phyloP scores from a whole-genome alignment of 1,140 invertebrate genomes.

The Drosophila rufa region DNA sequence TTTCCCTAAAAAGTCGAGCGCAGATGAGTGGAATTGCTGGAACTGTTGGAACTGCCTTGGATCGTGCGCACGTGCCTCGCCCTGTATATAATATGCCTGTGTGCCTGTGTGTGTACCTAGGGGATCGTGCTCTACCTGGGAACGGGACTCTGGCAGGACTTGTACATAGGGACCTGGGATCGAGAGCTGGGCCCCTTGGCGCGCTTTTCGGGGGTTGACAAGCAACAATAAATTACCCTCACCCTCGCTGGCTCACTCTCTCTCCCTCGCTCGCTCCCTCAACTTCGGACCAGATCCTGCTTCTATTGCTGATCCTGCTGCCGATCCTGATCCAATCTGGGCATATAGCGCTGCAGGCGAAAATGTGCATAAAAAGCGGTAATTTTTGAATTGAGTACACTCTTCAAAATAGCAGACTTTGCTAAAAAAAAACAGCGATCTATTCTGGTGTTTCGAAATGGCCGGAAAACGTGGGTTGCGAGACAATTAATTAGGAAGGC shows the following conservation, averaged over 20 bases:
- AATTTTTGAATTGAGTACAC: slow-evolving; percentile 7
- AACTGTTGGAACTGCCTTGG: slow-evolving; percentile 10
- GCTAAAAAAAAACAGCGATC: no score
- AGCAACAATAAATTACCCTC: slow-evolving; percentile 45
- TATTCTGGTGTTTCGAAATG: no score
- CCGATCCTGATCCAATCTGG: slow-evolving; percentile 37
- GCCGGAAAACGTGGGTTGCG: no score
- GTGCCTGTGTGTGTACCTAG: neutral
- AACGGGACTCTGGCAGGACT: slow-evolving; percentile 13
- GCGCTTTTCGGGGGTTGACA: slow-evolving; percentile 50
- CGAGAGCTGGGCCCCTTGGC: slow-evolving; percentile 16
- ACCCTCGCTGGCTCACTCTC: slow-evolving; percentile 14
- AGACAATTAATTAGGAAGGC: neutral
- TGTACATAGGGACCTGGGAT: slow-evolving; percentile 3
- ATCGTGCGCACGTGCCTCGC: slow-evolving; percentile 41
- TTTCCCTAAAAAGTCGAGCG: slow-evolving; percentile 50
- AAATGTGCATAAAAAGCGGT: slow-evolving; percentile 17
- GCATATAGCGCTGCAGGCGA: slow-evolving; percentile 26
- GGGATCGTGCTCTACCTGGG: slow-evolving; percentile 30
- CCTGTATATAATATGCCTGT: neutral
- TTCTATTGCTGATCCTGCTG: slow-evolving; percentile 11
- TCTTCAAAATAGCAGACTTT: neutral
- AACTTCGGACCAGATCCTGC: slow-evolving; percentile 3
- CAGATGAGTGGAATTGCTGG: slow-evolving; percentile 12
- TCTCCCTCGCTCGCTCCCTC: slow-evolving; percentile 9